Conservation (phyloP, 2,113 vertebrate genomes). For the Laticauda laticaudata region DNA sequence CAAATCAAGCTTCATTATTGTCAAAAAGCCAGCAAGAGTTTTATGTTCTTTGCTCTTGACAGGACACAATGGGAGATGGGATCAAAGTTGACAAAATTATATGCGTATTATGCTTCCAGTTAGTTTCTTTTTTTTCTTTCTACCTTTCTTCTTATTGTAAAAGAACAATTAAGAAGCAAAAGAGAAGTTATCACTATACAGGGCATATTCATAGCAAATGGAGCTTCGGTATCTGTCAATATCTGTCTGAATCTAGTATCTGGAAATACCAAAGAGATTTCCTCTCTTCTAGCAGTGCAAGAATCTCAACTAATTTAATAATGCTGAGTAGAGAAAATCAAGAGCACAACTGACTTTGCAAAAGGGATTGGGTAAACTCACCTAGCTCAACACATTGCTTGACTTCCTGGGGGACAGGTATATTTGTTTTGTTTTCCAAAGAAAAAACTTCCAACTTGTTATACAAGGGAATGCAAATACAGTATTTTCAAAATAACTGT, state of each 20-base stretch:
- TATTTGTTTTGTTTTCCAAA: not conserved
- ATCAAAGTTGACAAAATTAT: not conserved
- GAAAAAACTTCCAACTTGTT: not conserved
- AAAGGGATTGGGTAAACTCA: not conserved
- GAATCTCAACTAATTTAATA: not conserved
- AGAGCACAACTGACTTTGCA: not conserved
- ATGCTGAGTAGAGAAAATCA: not conserved
- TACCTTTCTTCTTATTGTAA: not conserved
- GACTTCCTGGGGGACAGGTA: not conserved
- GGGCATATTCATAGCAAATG: not conserved
- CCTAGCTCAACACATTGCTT: not conserved
- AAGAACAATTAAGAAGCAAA: not conserved
- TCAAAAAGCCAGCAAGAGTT: not conserved
- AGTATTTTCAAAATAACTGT: not conserved
- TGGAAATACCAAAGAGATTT: not conserved
- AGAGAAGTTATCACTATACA: not conserved
- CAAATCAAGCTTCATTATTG: not conserved
- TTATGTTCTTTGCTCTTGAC: not conserved
- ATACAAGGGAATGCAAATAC: not conserved
- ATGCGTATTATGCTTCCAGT: not conserved
- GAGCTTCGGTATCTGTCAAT: not conserved
- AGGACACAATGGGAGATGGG: not conserved
- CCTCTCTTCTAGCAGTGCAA: not conserved
- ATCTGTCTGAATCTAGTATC: not conserved
- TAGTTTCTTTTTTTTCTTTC: not conserved